A percentile compares a stretch with the other conserved stretches of the same genome.
Evolutionary conservation across 2,113 vertebrate genomes (phyloP).

Genomic region (Myocastor coypus): DNA sequence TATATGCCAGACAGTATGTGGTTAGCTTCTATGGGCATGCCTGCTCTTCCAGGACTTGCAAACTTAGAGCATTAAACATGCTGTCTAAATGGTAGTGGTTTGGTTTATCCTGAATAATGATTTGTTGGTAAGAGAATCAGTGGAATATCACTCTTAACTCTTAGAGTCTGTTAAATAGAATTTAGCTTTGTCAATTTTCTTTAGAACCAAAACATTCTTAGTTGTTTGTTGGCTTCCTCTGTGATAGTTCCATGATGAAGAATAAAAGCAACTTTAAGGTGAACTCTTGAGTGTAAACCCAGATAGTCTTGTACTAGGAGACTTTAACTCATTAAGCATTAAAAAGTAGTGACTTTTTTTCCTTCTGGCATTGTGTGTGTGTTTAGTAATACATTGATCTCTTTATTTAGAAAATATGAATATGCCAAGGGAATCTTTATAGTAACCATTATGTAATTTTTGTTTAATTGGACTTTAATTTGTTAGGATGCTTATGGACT

Average conservation of each 20-base stretch:
- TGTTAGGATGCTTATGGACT: slow-evolving; percentile 75
- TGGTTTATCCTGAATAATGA: neutral
- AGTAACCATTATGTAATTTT: slow-evolving; percentile 29
- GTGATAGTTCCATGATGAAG: slow-evolving; percentile 20
- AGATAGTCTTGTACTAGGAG: slow-evolving; percentile 35
- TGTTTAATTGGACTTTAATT: slow-evolving; percentile 37
- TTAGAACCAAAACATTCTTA: slow-evolving; percentile 42
- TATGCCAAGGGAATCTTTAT: slow-evolving; percentile 15
- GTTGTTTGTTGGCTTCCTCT: slow-evolving; percentile 44
- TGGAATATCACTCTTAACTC: slow-evolving; percentile 39
- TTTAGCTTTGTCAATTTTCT: slow-evolving; percentile 51
- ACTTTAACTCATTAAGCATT: slow-evolving; percentile 58
- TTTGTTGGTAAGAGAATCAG: slow-evolving; percentile 30
- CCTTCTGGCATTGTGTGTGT: slow-evolving; percentile 19
- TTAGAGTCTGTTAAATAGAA: slow-evolving; percentile 53
- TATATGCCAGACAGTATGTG: neutral
- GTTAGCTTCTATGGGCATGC: neutral
- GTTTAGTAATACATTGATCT: slow-evolving; percentile 31
- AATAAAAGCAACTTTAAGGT: slow-evolving; percentile 45
- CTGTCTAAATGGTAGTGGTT: slow-evolving; percentile 8
- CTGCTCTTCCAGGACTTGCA: neutral
- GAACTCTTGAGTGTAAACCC: slow-evolving; percentile 38
- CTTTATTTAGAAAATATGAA: neutral
- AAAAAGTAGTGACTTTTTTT: slow-evolving; percentile 36
- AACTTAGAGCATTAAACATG: neutral